Conservation (phyloP, 2,888 invertebrate genomes). For the Cantharis flavilabris region DNA sequence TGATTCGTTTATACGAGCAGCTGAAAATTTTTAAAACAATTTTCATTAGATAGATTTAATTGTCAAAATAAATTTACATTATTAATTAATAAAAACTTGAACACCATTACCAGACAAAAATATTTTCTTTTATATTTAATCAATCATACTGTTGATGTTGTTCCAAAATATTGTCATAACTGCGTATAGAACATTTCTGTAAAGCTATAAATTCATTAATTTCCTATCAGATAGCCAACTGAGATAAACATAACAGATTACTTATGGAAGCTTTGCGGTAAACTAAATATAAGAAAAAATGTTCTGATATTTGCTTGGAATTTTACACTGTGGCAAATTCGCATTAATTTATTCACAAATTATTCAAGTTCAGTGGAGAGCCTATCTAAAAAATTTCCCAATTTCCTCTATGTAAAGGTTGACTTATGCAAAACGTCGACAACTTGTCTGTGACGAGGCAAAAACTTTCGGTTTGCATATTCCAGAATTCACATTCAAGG, state of each 20-base stretch:
- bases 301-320: not conserved
- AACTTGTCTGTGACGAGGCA: too few species aligned
- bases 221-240: not conserved
- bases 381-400: too few species aligned
- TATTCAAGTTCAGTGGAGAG: too few species aligned
- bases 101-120: not conserved
- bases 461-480: too few species aligned
- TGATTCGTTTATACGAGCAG: constrained; percentile 77
- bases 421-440: too few species aligned
- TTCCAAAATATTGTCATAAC: not conserved
- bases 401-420: too few species aligned
- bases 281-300: not conserved
- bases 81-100: too few species aligned
- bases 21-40: constrained; percentile 60
- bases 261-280: not conserved
- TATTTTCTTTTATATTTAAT: not conserved
- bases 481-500: too few species aligned
- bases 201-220: not conserved
- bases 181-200: not conserved
- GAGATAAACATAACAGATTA: not conserved
- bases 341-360: too few species aligned
- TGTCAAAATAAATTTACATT: not conserved
- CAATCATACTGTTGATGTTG: not conserved
- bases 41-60: not conserved
- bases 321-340: too few species aligned